Conservation (phyloP, 2,888 invertebrate genomes). For the Bellardia bayeri region DNA sequence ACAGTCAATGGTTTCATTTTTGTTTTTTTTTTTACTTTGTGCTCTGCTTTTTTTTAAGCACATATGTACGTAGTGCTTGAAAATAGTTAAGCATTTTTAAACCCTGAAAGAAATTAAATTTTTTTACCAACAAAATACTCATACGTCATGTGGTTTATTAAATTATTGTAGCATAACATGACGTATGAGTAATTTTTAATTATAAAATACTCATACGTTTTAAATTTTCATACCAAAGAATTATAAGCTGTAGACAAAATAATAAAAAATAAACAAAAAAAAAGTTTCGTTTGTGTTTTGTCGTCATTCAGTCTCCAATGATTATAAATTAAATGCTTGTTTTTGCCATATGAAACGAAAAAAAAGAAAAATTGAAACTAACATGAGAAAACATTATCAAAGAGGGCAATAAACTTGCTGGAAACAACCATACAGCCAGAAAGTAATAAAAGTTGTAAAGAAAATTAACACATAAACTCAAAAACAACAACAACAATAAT, state of each 20-base stretch:
- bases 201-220: slow-evolving; percentile 22
- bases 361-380: neutral
- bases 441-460: slow-evolving; percentile 64
- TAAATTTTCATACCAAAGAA: neutral
- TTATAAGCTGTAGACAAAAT: slow-evolving; percentile 36
- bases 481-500: slow-evolving; percentile 32
- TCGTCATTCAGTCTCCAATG: slow-evolving; percentile 67
- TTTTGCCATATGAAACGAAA: slow-evolving; percentile 24
- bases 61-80: no score
- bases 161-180: slow-evolving; percentile 21
- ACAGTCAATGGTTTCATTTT: no score
- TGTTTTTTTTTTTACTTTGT: no score
- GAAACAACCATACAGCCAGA: slow-evolving; percentile 66
- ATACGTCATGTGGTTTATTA: slow-evolving; percentile 21
- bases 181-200: slow-evolving; percentile 50
- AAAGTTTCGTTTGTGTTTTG: slow-evolving; percentile 11
- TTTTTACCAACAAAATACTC: neutral
- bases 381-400: slow-evolving; percentile 43
- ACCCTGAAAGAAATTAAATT: no score
- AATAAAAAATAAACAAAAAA: neutral
- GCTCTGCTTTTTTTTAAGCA: no score
- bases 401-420: slow-evolving; percentile 72
- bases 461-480: slow-evolving; percentile 37
- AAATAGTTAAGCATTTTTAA: no score
- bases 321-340: slow-evolving; percentile 64